Conservation (phyloP, 2,888 invertebrate genomes). For the Beris chalybata region DNA sequence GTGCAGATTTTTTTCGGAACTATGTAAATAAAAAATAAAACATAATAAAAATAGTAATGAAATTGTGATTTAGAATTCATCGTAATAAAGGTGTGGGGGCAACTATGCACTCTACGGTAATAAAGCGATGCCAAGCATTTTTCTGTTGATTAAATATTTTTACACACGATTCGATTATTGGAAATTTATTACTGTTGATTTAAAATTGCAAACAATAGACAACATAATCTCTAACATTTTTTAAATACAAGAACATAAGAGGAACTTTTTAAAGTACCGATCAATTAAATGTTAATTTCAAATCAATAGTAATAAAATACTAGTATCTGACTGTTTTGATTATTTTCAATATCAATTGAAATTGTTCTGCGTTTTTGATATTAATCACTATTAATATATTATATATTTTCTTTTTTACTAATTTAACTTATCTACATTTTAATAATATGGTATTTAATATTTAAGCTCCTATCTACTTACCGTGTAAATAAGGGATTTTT, state of each 20-base stretch:
- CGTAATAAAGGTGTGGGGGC: constrained; percentile 30
- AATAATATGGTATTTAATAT: constrained; percentile 22
- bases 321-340: background rate
- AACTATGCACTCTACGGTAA: constrained; percentile 43
- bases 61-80: background rate
- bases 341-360: background rate
- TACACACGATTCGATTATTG: constrained; percentile 15
- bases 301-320: constrained; percentile 29
- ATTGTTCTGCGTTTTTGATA: background rate
- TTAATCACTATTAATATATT: background rate
- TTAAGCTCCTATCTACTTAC: constrained; percentile 38
- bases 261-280: too few relatives aligned
- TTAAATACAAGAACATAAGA: too few relatives aligned
- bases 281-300: too few relatives aligned
- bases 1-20: background rate
- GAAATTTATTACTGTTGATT: constrained; percentile 24
- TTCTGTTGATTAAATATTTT: constrained; percentile 26
- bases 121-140: constrained; percentile 46
- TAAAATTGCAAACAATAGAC: background rate
- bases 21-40: too few relatives aligned
- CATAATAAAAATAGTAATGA: background rate
- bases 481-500: background rate
- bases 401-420: constrained; percentile 1
- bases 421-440: constrained; percentile 1
- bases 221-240: too few relatives aligned